phyloP scores from a whole-genome alignment of 2,888 invertebrate species.

The Noctua janthina region DNA sequence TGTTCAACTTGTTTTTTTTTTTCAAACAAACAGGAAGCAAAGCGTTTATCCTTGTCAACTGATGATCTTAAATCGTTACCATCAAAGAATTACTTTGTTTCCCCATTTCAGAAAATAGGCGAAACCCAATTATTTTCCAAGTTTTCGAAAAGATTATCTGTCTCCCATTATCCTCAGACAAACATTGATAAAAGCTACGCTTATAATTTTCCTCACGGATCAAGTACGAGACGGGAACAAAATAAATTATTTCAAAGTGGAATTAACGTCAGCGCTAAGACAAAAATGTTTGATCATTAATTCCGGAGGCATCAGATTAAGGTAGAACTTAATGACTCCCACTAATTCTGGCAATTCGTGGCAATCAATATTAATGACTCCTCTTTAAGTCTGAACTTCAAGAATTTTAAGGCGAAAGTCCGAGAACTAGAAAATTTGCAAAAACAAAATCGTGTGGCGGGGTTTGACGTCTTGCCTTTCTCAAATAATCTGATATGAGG shows the following conservation, averaged over 20 bases:
- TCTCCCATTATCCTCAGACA: conserved; percentile 15
- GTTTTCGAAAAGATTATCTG: conserved; percentile 4
- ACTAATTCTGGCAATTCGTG: conserved; percentile 29
- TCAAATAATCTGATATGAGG: neutral
- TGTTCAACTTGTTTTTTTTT: neutral
- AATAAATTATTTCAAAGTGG: conserved; percentile 41
- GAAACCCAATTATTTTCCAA: conserved; percentile 17
- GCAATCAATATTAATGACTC: conserved; percentile 44
- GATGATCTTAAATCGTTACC: neutral
- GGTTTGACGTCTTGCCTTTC: neutral
- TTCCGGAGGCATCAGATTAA: conserved; percentile 25
- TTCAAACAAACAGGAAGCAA: neutral
- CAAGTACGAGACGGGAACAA: conserved; percentile 27
- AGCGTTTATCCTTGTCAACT: neutral
- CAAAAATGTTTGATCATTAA: conserved; percentile 48
- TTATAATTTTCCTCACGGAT: conserved; percentile 28
- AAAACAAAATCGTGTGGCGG: neutral
- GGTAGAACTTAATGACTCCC: conserved; percentile 33
- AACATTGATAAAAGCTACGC: conserved; percentile 18
- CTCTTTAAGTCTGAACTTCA: neutral
- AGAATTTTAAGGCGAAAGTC: neutral
- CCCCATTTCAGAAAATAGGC: neutral
- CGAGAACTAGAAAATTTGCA: neutral
- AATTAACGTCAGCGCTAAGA: conserved; percentile 22
- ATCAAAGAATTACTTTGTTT: neutral